Conservation (phyloP, 2,113 vertebrate genomes). For the Copsychus sechellarum region DNA sequence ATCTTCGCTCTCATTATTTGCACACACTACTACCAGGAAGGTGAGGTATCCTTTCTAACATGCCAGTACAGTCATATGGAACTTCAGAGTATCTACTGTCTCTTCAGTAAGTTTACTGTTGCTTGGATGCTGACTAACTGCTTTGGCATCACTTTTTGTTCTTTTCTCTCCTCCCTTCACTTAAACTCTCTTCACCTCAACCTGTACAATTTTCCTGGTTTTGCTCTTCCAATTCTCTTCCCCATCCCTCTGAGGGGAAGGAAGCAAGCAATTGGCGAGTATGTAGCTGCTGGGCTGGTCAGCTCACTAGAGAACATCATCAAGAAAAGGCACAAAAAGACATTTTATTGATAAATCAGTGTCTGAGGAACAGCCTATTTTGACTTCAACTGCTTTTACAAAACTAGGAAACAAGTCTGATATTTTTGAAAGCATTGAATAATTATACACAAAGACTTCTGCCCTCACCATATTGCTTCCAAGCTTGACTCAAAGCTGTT, state of each 20-base stretch:
- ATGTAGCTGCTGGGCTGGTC: neutral
- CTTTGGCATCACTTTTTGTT: neutral
- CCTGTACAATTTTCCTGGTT: neutral
- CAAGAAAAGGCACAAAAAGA: neutral
- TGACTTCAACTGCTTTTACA: neutral
- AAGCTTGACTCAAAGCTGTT: neutral
- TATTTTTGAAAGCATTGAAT: neutral
- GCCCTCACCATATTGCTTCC: neutral
- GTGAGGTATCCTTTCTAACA: neutral
- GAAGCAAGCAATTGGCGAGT: neutral
- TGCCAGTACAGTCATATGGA: neutral
- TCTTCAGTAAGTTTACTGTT: neutral
- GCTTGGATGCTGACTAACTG: neutral
- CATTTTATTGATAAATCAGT: neutral
- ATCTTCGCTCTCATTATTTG: neutral
- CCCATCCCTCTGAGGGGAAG: neutral
- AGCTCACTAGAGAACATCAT: neutral
- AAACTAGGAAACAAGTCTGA: neutral
- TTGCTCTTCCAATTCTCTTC: neutral
- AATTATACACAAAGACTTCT: neutral
- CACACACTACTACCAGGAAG: neutral
- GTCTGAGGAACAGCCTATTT: neutral
- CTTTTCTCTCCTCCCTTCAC: neutral
- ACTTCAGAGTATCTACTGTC: neutral
- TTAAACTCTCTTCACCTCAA: neutral